A percentile compares a stretch with the other conserved stretches of the same genome.
Conservation (phyloP, 2,888 invertebrate genomes). For the Petrolisthes manimaculis region DNA sequence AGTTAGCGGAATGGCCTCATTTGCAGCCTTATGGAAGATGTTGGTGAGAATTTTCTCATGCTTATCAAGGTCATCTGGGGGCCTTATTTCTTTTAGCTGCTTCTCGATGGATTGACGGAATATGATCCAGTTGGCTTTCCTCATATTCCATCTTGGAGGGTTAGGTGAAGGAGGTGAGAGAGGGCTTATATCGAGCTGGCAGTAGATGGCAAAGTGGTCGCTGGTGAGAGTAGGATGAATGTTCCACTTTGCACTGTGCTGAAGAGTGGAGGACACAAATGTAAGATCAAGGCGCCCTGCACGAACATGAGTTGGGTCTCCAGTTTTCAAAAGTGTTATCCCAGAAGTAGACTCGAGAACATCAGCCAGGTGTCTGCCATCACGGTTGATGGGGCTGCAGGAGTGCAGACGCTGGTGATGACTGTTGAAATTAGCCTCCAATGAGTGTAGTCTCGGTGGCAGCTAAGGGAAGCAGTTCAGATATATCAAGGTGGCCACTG, state of each 20-base stretch:
- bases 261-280: neutral
- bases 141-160: neutral
- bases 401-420: neutral
- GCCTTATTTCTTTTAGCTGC: neutral
- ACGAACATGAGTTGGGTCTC: neutral
- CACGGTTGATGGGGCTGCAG: neutral
- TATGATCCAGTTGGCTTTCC: neutral
- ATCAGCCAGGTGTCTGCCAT: neutral
- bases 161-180: neutral
- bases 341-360: neutral
- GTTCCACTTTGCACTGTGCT: neutral
- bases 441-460: neutral
- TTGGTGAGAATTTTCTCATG: neutral
- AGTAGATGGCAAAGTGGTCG: neutral
- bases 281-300: neutral
- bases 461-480: neutral
- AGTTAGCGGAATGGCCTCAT: neutral
- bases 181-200: neutral
- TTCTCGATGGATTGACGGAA: neutral
- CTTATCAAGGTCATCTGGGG: neutral
- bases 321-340: neutral
- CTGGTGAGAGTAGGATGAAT: neutral
- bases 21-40: neutral
- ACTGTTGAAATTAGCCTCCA: neutral
- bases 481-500: neutral